Evolutionary conservation across 2,113 vertebrate genomes (phyloP).

Genomic region (Leptocoma aspasia): DNA sequence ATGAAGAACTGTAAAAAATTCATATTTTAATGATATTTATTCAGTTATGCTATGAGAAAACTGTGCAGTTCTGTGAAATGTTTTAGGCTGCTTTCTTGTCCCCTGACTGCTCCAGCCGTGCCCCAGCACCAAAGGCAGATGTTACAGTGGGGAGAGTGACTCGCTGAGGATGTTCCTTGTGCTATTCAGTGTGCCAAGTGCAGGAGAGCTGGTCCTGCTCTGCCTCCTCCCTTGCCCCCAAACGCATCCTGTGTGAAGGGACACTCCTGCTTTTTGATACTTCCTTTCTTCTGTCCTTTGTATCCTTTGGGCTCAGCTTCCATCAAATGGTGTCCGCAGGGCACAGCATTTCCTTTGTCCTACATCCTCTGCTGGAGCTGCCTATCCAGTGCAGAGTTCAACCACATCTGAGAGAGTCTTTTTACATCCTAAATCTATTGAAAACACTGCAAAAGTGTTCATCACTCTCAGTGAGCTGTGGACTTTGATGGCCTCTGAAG

Average conservation of each 20-base stretch:
- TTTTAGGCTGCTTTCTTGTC: neutral
- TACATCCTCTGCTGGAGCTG: neutral
- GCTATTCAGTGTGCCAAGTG: neutral
- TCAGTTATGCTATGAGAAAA: neutral
- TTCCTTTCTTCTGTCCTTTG: neutral
- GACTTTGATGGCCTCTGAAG: neutral
- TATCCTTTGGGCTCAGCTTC: neutral
- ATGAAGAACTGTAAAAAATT: neutral
- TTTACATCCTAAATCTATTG: neutral
- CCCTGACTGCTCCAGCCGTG: neutral
- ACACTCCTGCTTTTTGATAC: neutral
- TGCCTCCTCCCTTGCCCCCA: neutral
- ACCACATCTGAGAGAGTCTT: neutral
- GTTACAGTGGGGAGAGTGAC: neutral
- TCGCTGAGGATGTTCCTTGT: neutral
- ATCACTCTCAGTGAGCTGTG: neutral
- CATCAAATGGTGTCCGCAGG: neutral
- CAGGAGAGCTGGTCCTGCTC: neutral
- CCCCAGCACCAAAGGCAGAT: neutral
- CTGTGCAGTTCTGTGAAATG: neutral
- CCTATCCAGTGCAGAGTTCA: neutral
- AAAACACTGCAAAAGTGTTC: neutral
- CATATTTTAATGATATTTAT: slow-evolving; percentile 9
- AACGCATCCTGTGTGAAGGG: accelerated
- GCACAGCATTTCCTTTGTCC: neutral